Evolutionary conservation across 2,888 invertebrate genomes (phyloP), one percentile per base, ranked within the genome.

Genomic region (Scaptodrosophila latifasciaeformis): DNA sequence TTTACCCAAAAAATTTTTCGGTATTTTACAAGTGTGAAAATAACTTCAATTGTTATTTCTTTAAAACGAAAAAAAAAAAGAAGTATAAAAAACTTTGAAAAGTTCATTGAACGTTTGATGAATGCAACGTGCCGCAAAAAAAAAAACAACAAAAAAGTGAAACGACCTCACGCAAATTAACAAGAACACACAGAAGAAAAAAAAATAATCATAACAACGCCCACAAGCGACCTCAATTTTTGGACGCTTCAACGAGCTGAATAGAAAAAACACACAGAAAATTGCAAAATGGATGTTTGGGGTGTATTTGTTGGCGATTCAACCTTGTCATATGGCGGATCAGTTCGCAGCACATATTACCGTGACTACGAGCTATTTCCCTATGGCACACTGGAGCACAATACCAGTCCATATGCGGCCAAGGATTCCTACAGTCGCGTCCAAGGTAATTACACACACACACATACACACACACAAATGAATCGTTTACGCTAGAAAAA

Each of bases 261-360:
- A 31, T 2, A 19, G 44, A 42, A 31, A 29, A 49, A 21, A 31
- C 6, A 49, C 24, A 40, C 48, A 19, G 56, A 70, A 34, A 12
- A 34, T n/a, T 24, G 24, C 24, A 24, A 24, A 24, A 89, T 89
- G 89, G 89, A 89, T 84, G 87, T 89, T 49, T 86, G 84, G 70
- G 84, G 84, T 35, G 84, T 89, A 59, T 89, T 88, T 81, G 85
- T 89, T 68, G 88, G 89, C 35, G 89, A 89, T 68, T 86, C 88
- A 31, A 82, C 79, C 35, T 63, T 89, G 70, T 84, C 88, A 12
- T 89, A 88, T 74, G 83, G 88, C 17, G 88, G 88, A 17, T 86
- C 87, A 24, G 84, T 88, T 70, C 82, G 89, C 49, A 84, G 79
- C 45, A 78, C 86, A 12, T 84, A 87, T 49, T 89, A 88, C 71